Base-by-base conservation (phyloP, 2,888 invertebrate species). In the Drosophila mulleri region DNA sequence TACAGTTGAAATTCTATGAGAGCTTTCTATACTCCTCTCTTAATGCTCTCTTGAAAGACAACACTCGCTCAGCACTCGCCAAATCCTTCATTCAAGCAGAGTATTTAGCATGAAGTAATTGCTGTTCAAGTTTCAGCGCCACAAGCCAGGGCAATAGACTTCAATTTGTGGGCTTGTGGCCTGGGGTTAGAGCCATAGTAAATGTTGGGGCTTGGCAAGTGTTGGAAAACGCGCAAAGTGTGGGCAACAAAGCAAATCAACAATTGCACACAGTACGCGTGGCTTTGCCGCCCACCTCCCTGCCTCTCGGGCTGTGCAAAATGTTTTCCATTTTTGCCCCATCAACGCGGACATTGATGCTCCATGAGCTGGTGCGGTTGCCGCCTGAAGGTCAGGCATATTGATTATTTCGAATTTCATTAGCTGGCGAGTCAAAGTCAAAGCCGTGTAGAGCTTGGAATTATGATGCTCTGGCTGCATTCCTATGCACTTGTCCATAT, bases 401-500 rank as follows among this genome's bases (percentile, higher is more conserved):
- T 86, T 74, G 87, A 81, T 73, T 83, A 66, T 76, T 44, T 47
- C 65, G 58, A 67, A 72, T 81, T 80, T 78, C 81, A 85, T 85
- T 83, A 70, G 67, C 66, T 70, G 75, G 60, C 72, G 67, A 73
- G 67, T 20, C 47, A 54, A 41, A 66, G 35, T n/a, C 66, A 54
- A 66, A 65, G 66, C 8, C 59, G 59, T 39, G 39, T 48, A 29
- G 41, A 29, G 54, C 44, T 41, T 68, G 62, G 58, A 72, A 78
- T 81, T 81, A 75, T 68, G 72, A 80, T 73, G 67, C 59, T 63
- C 35, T 65, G 62, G 37, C 67, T 73, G 86, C 74, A 77, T 83
- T 59, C 73, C 72, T 79, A 83, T 87, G 87, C 87, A 77, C 64
- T 66, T 61, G 56, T 63, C 82, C 86, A 82, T 83, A 82, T 82